A percentile compares a stretch with the other conserved stretches of the same genome.
Evolutionary conservation across 2,888 invertebrate genomes (phyloP).

Genomic region (Gibbula magus): DNA sequence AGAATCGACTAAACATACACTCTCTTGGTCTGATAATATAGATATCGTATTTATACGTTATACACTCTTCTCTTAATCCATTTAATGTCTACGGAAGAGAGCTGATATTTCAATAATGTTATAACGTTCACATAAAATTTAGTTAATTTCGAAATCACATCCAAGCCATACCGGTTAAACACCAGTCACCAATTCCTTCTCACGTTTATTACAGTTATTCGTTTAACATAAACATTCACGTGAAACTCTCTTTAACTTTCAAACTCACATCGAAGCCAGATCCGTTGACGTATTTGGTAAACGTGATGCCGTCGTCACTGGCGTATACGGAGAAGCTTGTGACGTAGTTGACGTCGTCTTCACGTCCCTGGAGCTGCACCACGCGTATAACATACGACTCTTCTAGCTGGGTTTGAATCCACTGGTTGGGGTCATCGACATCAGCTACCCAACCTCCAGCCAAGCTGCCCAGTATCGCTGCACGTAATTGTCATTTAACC

Average conservation of each 20-base stretch:
- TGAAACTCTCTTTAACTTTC: background rate
- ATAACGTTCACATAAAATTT: too few species aligned
- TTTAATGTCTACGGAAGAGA: too few species aligned
- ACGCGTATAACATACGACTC: conserved; percentile 51
- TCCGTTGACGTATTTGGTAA: conserved; percentile 36
- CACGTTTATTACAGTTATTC: too few species aligned
- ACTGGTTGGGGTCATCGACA: conserved; percentile 56
- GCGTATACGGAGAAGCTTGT: conserved; percentile 51
- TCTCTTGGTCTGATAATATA: too few species aligned
- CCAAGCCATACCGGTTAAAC: too few species aligned
- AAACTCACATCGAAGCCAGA: conserved; percentile 43
- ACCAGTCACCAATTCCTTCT: too few species aligned
- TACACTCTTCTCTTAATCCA: too few species aligned
- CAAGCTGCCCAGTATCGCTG: conserved; percentile 48
- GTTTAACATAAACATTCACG: too few species aligned
- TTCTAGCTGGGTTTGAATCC: conserved; percentile 58
- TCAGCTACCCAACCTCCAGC: conserved; percentile 69
- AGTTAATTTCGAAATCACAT: too few species aligned
- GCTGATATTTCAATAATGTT: too few species aligned
- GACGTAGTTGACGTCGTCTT: conserved; percentile 58
- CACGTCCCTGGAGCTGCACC: conserved; percentile 63
- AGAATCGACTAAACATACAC: too few species aligned
- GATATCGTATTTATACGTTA: too few species aligned
- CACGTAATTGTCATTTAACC: background rate
- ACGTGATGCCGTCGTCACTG: conserved; percentile 40